Evolutionary conservation across 2,888 invertebrate species (phyloP).

Genomic region (Papilio protenor): DNA sequence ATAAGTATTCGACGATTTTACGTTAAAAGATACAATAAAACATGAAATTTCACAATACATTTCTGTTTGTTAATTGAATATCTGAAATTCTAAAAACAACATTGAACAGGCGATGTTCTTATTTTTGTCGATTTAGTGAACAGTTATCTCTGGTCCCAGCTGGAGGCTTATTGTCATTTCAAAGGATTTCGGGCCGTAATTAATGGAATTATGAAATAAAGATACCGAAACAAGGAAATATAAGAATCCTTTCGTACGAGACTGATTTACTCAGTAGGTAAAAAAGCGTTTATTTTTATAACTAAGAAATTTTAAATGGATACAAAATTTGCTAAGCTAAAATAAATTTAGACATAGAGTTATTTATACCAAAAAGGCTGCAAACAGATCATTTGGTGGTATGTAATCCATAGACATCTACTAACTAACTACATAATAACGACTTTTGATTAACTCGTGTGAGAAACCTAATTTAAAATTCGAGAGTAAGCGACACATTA

Average conservation of each 20-base stretch:
- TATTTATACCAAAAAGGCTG: not conserved
- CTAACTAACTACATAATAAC: no score
- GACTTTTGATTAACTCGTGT: no score
- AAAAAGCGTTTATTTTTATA: not conserved
- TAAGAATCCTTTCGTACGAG: slow-evolving; percentile 15
- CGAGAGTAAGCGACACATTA: not conserved
- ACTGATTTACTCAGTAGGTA: not conserved
- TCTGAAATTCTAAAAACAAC: not conserved
- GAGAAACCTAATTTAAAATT: not conserved
- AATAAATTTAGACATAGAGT: not conserved
- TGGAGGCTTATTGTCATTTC: slow-evolving; percentile 28
- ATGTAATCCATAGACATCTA: not conserved
- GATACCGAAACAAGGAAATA: slow-evolving; percentile 10
- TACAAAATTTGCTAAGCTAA: not conserved
- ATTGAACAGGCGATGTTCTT: not conserved
- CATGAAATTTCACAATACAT: not conserved
- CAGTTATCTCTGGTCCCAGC: slow-evolving; percentile 27
- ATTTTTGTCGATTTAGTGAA: slow-evolving; percentile 21
- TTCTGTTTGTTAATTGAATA: not conserved
- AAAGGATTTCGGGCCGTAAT: slow-evolving; percentile 19
- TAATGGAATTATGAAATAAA: slow-evolving; percentile 27
- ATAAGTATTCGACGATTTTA: no score
- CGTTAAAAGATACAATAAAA: not conserved
- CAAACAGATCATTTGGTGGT: not conserved
- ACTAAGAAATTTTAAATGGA: not conserved